Conservation (phyloP, 2,113 vertebrate species). For the Chaetodon auriga region DNA sequence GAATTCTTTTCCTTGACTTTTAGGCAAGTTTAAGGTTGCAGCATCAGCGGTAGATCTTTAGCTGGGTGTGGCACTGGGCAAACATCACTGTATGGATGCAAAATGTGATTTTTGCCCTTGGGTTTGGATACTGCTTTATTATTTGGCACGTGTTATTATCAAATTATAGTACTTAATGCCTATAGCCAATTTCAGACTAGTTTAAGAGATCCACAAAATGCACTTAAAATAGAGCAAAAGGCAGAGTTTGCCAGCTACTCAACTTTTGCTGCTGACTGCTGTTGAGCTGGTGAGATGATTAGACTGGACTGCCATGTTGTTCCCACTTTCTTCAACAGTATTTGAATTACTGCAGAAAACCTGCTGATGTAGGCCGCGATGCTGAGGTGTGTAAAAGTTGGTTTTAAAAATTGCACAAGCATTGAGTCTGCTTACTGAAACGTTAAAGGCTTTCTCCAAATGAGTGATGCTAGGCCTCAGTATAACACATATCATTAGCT, state of each 20-base stretch:
- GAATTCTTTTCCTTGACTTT: neutral
- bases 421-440: neutral
- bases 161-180: neutral
- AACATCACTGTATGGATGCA: neutral
- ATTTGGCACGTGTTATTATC: neutral
- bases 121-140: neutral
- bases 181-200: neutral
- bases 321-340: neutral
- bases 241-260: neutral
- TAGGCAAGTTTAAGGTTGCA: neutral
- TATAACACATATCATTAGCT: neutral
- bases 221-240: neutral
- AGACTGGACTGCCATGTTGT: neutral
- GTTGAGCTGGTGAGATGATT: neutral
- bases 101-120: neutral
- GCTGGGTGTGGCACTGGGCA: neutral
- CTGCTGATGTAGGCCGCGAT: neutral
- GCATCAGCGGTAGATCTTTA: neutral
- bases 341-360: neutral
- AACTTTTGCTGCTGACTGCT: neutral
- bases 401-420: neutral
- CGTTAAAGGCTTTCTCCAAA: neutral
- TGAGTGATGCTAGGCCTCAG: neutral
- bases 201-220: neutral
- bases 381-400: neutral